These are phyloP conservation scores for Gallinago stenura DNA, from an alignment of 2,797 vertebrate species.

Conservation along the genomic window DNA sequence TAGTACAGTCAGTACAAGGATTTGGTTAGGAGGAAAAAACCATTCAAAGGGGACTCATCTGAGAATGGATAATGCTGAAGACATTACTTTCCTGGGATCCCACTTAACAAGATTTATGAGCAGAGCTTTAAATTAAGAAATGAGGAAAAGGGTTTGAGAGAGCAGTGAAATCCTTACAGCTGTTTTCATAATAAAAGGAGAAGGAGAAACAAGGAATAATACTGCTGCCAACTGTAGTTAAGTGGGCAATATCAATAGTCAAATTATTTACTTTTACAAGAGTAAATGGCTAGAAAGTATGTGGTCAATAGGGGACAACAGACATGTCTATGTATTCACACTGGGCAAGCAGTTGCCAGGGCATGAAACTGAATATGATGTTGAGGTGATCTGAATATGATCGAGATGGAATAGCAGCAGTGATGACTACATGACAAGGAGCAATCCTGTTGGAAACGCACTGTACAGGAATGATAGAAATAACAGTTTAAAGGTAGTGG, in stretches of 20 bases:
- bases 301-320: background rate
- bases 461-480: background rate
- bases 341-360: background rate
- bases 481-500: background rate
- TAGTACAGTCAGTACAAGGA: background rate
- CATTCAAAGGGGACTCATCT: background rate
- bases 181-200: background rate
- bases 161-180: background rate
- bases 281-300: background rate
- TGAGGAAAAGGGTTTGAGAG: background rate
- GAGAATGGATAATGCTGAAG: background rate
- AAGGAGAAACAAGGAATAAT: background rate
- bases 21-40: background rate
- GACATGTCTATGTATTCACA: background rate
- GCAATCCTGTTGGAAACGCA: background rate
- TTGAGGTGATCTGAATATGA: background rate
- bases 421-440: background rate
- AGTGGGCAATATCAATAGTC: background rate
- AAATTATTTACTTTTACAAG: background rate
- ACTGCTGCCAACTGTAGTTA: background rate
- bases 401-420: background rate
- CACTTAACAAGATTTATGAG: background rate
- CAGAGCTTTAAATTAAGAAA: background rate
- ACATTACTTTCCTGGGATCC: background rate
- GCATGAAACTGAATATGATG: background rate